Base-by-base conservation (phyloP, 1,140 invertebrate species). In the Eumaeus atala region DNA sequence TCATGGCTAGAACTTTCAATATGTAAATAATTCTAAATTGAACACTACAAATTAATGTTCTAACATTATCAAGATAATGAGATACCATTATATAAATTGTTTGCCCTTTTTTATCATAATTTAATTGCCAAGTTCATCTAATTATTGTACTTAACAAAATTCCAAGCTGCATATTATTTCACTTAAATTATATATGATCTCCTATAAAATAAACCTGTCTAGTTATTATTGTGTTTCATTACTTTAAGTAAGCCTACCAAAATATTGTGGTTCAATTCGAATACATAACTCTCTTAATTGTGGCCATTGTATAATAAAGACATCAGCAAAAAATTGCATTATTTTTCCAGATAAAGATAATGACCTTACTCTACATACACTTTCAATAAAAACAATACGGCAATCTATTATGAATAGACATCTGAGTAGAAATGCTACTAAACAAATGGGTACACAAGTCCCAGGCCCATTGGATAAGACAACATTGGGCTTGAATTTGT, bases 381-480 rank as follows among this genome's bases (percentile, higher is more conserved):
- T 98, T 88, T 99, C 97, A 48, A 98, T 89, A 86, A 96, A 99
- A 33, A 98, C 89, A 54, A 98, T 95, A 76, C 90, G 92, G 57
- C 90, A 92, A 58, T 93, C 88, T 21, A 88, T 78, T 8, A 96
- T 69, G 58, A 90, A 91, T 0, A 94, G 72, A 21, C 92, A 76
- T 88, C 93, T 91, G 55, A 91, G 88, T 0, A 92, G n/a, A 74
- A 92, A 93, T 12, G 91, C 92, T 48, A 92, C 89, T 9, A 94
- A 58, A 86, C 95, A 96, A 37, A 97, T 83, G 33, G 96, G 97
- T 59, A 99, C 90, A 85, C 97, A 98, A 5, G 96, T 98, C 18
- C 97, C 97, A 51, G 97, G 98, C 0, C 98, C 98, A 89, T 99
- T 99, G 72, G 95, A 96, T 1, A 98, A 76, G 55, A 97, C 88